These are phyloP conservation scores for Lacanobia wlatinum DNA, from an alignment of 2,888 invertebrate species.

Conservation along the genomic window DNA sequence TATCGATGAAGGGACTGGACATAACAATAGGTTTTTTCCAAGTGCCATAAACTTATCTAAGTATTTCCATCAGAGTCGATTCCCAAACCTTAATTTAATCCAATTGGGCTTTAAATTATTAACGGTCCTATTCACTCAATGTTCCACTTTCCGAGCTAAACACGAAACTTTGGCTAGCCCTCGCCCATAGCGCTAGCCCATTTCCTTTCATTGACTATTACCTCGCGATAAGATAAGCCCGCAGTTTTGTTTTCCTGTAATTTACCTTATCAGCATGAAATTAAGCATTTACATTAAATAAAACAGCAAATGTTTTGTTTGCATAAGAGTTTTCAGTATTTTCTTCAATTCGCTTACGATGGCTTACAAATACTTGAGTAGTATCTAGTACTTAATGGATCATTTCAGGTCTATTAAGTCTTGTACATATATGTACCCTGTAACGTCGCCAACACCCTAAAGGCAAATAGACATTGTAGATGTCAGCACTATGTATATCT, in stretches of 20 bases:
- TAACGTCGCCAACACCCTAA: no score
- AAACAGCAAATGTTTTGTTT: constrained; percentile 24
- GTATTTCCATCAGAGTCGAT: not conserved
- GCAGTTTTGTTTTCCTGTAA: constrained; percentile 42
- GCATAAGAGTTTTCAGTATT: not conserved
- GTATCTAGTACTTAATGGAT: not conserved
- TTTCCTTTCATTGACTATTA: constrained; percentile 48
- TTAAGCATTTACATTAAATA: constrained; percentile 14
- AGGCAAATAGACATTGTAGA: no score
- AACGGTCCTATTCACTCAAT: not conserved
- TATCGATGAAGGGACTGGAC: no score
- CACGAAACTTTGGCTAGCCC: constrained; percentile 13
- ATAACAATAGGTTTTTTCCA: no score
- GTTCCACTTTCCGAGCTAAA: not conserved
- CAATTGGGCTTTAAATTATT: not conserved
- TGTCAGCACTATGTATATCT: no score
- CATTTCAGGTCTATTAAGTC: not conserved
- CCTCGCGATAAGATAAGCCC: constrained; percentile 46
- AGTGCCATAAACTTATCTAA: no score
- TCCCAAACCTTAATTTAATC: constrained; percentile 2
- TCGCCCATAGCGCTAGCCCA: not conserved
- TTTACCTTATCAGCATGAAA: constrained; percentile 29
- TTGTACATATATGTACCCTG: no score
- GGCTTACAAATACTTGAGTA: not conserved
- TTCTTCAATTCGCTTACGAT: not conserved